A percentile compares a stretch with the other conserved stretches of the same genome.
phyloP scores from a whole-genome alignment of 2,888 invertebrate species.

The Cerceris ruficornis region DNA sequence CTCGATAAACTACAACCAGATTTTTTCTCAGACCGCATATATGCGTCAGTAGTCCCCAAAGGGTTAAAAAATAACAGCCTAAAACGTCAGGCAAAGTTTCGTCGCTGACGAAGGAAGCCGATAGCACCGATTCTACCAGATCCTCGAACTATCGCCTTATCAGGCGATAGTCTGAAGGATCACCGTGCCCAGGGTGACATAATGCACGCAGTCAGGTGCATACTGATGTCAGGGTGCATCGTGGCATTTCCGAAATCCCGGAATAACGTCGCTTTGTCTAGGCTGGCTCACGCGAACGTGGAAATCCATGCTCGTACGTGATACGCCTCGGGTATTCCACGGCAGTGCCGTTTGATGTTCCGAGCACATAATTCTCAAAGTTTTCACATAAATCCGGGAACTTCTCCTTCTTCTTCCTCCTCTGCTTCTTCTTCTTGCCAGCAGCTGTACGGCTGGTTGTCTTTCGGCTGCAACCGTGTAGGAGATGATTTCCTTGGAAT shows the following conservation, averaged over 20 bases:
- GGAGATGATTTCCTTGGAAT: conserved; percentile 79
- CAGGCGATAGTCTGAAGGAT: conserved; percentile 62
- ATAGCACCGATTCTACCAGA: neutral
- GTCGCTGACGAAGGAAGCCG: neutral
- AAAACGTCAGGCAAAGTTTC: neutral
- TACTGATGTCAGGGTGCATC: conserved; percentile 60
- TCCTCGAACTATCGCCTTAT: conserved; percentile 52
- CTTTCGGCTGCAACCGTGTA: conserved; percentile 46
- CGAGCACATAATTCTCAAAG: conserved; percentile 63
- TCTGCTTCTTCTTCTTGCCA: no score
- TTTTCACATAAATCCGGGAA: conserved; percentile 73
- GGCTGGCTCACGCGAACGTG: conserved; percentile 19
- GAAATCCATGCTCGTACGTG: conserved; percentile 64
- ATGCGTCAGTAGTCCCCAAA: no score
- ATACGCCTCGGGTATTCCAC: conserved; percentile 60
- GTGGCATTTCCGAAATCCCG: conserved; percentile 47
- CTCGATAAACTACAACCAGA: no score
- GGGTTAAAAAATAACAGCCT: no score
- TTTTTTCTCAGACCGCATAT: no score
- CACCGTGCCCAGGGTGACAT: conserved; percentile 69
- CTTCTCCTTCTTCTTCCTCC: no score
- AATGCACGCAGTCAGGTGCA: conserved; percentile 68
- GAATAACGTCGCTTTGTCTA: conserved; percentile 1
- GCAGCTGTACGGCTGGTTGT: neutral
- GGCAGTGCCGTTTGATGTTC: conserved; percentile 64